phyloP scores from a whole-genome alignment of 2,888 invertebrate genomes.

The Watsonalla binaria region DNA sequence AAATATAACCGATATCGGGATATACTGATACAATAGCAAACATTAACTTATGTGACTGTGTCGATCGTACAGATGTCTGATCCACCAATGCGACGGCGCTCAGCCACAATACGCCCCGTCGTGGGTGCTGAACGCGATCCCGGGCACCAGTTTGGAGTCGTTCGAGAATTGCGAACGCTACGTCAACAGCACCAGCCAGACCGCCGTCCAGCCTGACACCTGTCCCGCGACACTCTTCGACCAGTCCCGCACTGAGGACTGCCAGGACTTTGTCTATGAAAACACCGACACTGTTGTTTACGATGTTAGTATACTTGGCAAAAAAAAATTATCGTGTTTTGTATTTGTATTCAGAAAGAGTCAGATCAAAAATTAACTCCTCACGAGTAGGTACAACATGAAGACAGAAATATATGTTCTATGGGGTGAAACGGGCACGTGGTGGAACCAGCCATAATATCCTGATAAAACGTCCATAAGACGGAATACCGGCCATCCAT shows the following conservation, averaged over 20 bases:
- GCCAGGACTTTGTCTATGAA: slow-evolving; percentile 53
- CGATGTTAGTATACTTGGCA: slow-evolving; percentile 57
- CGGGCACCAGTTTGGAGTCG: slow-evolving; percentile 28
- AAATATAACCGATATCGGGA: too few relatives aligned
- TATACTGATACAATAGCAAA: too few relatives aligned
- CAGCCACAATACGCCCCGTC: slow-evolving; percentile 43
- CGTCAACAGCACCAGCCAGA: slow-evolving; percentile 28
- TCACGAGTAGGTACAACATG: too few relatives aligned
- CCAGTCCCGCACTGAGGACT: slow-evolving; percentile 27
- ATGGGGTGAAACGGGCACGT: too few relatives aligned
- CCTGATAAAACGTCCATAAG: too few relatives aligned
- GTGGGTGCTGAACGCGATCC: slow-evolving; percentile 57
- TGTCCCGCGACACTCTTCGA: slow-evolving; percentile 57
- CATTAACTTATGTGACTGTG: not conserved
- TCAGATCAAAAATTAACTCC: too few relatives aligned
- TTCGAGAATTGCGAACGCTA: slow-evolving; percentile 55
- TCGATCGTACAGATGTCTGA: slow-evolving; percentile 41
- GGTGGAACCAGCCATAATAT: too few relatives aligned
- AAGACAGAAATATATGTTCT: too few relatives aligned
- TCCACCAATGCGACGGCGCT: slow-evolving; percentile 51
- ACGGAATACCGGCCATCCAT: too few relatives aligned
- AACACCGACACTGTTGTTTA: slow-evolving; percentile 59
- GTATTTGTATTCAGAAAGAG: too few relatives aligned
- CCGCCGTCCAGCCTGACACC: slow-evolving; percentile 17
- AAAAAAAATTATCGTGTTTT: too few relatives aligned